phyloP scores from a whole-genome alignment of 1,140 invertebrate genomes.

The Philopotamus ludificatus region DNA sequence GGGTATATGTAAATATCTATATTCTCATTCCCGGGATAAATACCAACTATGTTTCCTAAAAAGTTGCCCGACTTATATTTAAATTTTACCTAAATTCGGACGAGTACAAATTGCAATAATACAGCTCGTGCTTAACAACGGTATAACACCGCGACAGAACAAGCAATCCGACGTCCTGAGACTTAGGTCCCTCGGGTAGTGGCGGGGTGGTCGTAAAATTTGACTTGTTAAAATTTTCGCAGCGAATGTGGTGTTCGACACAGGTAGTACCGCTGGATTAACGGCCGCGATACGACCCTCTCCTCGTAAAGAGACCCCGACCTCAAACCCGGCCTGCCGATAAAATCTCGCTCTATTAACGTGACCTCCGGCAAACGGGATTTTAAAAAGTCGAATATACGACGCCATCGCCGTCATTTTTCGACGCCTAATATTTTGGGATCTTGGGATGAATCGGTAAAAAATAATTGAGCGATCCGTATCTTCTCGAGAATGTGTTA shows the following conservation, averaged over 20 bases:
- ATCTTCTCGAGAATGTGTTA: no score
- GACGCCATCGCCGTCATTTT: no score
- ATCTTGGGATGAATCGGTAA: no score
- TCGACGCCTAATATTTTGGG: no score
- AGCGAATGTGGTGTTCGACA: neutral
- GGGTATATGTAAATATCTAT: no score
- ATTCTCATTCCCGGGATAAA: no score
- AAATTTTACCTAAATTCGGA: no score
- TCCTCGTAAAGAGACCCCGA: neutral
- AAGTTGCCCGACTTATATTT: no score
- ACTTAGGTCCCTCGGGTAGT: no score
- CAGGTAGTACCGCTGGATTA: neutral
- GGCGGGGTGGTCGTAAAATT: neutral
- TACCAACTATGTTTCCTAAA: no score
- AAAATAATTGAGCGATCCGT: no score
- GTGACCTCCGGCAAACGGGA: slow-evolving; percentile 11
- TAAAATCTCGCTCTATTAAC: slow-evolving; percentile 23
- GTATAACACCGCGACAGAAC: neutral
- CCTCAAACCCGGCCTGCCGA: neutral
- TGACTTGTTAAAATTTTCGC: neutral
- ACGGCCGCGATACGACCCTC: neutral
- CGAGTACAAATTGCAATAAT: slow-evolving; percentile 3
- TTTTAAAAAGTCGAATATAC: slow-evolving; percentile 24
- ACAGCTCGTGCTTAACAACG: neutral
- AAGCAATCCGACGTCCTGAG: no score